phyloP scores from a whole-genome alignment of 2,797 vertebrate species.

The Gobionotothen gibberifrons region DNA sequence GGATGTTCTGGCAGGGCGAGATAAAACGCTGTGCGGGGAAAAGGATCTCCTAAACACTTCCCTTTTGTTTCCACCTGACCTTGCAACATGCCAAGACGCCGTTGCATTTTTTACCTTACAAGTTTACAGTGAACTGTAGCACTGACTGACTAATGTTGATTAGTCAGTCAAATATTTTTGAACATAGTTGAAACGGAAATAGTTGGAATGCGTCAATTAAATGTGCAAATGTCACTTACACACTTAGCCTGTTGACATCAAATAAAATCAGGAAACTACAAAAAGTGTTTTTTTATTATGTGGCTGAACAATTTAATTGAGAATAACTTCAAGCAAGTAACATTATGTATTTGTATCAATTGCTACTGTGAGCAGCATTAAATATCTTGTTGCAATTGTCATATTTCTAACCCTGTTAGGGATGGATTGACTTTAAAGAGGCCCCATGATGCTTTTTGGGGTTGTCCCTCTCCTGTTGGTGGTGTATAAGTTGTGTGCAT shows the following conservation, averaged over 20 bases:
- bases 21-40: slow-evolving; percentile 61
- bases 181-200: not conserved
- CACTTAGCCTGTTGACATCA: not conserved
- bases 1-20: slow-evolving; percentile 78
- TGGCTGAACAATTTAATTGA: slow-evolving; percentile 32
- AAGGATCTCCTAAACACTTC: slow-evolving; percentile 69
- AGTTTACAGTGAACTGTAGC: slow-evolving; percentile 1
- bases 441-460: no score
- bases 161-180: slow-evolving; percentile 3
- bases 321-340: slow-evolving; percentile 40
- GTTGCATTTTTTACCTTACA: slow-evolving; percentile 5
- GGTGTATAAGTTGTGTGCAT: no score
- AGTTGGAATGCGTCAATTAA: not conserved
- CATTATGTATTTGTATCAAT: no score
- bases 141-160: slow-evolving; percentile 2
- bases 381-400: not conserved
- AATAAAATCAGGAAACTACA: not conserved
- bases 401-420: not conserved
- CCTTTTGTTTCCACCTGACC: slow-evolving; percentile 73
- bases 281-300: slow-evolving; percentile 52
- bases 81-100: slow-evolving; percentile 32
- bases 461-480: no score
- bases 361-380: slow-evolving; percentile 10
- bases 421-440: not conserved
- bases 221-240: not conserved